Conservation (phyloP, 2,888 invertebrate species). For the Parnassius orleans region DNA sequence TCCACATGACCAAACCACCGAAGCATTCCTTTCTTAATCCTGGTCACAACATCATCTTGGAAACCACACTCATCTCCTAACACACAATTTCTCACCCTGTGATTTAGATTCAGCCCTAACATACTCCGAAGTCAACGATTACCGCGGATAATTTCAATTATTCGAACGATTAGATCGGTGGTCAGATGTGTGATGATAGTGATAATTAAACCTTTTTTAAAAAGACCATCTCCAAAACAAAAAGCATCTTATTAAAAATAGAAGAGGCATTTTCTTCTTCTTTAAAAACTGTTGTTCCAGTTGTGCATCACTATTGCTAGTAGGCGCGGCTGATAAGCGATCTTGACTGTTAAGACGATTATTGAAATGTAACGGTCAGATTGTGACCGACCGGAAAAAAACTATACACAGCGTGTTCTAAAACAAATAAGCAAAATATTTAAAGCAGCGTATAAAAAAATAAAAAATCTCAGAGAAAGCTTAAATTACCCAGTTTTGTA, state of each 20-base stretch:
- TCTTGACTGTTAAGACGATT: conserved; percentile 79
- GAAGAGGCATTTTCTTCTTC: not conserved
- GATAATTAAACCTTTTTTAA: conserved; percentile 37
- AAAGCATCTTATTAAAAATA: too few relatives aligned
- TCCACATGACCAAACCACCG: too few relatives aligned
- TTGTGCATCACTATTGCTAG: conserved; percentile 53
- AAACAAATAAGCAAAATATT: not conserved
- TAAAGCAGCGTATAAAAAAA: too few relatives aligned
- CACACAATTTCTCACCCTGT: too few relatives aligned
- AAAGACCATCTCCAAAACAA: too few relatives aligned
- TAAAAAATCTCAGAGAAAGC: too few relatives aligned
- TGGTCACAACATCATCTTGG: too few relatives aligned
- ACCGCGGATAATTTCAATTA: conserved; percentile 53
- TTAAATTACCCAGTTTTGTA: too few relatives aligned
- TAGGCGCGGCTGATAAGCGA: conserved; percentile 76
- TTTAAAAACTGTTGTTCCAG: not conserved
- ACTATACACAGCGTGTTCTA: conserved; percentile 47
- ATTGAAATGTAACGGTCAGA: conserved; percentile 82
- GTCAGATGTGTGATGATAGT: conserved; percentile 37
- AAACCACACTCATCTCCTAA: too few relatives aligned
- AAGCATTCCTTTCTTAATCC: too few relatives aligned
- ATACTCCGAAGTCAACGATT: conserved; percentile 38
- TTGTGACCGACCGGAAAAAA: conserved; percentile 76
- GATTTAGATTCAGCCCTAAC: too few relatives aligned
- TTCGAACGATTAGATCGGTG: conserved; percentile 47